Evolutionary conservation across 2,797 vertebrate genomes (phyloP), one percentile per base, ranked within the genome.

Genomic region (Diceros bicornis): DNA sequence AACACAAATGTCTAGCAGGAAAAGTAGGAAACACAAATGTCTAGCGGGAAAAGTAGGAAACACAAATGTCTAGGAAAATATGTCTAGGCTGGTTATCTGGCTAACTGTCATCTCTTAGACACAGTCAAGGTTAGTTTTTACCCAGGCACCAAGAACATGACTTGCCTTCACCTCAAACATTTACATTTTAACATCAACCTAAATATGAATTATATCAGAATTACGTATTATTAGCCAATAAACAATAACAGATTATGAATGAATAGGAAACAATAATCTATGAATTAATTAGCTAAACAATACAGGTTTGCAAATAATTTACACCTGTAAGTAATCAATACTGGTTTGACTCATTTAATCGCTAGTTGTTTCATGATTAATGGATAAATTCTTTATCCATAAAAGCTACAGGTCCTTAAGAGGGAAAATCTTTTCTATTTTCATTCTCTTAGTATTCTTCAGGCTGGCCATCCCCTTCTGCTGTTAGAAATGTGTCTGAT

Each of bases 401-500:
- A 41, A 41, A 41, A 52, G 2, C 8, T 61, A 32, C 0, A 92
- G 18, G 3, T 90, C 69, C 52, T 89, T 86, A 93, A 16, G 14
- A 96, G 79, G 32, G 50, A 64, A 59, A 5, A 44, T 32, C 17
- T 64, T 20, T 8, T 23, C 21, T 84, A 4, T 71, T 94, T 96
- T 90, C 44, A 68, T 62, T 83, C 20, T 68, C 18, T 68, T 72
- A 71, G 47, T 55, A 41, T 74, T 91, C 57, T 89, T 87, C 66
- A 81, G 47, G 32, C 12, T 88, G 27, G 10, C 7, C 57, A 23
- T 88, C 4, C 16, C 32, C 18, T 89, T 78, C 44, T 94, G 61
- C 78, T 91, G n/a, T 64, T 59, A 59, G 44, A 92, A 79, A 87
- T 81, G 37, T 82, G 37, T 72, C 44, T 94, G n/a, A 32, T 69